Conservation (phyloP, 1,140 invertebrate species). For the Laodelphax striatellus region DNA sequence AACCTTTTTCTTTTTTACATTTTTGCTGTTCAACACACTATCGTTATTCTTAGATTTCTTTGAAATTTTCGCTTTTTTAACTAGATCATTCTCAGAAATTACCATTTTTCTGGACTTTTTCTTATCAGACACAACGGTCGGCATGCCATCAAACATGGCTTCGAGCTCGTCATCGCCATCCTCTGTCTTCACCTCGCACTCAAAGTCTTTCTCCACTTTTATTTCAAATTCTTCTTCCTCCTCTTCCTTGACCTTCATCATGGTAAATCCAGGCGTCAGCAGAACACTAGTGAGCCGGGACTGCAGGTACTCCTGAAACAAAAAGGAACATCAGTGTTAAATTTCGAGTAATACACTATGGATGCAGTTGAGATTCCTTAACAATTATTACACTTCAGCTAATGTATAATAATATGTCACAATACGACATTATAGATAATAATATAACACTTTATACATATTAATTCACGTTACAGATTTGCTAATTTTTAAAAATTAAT, state of each 20-base stretch:
- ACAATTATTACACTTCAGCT: no score
- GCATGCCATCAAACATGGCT: not conserved
- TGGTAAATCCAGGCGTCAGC: constrained; percentile 10
- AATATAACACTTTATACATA: no score
- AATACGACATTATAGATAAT: no score
- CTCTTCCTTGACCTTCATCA: constrained; percentile 1
- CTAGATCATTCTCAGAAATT: not conserved
- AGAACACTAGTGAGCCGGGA: constrained; percentile 20
- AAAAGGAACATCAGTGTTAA: not conserved
- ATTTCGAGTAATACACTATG: no score
- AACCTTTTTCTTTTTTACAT: no score
- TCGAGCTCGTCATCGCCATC: not conserved
- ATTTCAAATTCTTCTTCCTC: not conserved
- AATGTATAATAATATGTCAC: no score
- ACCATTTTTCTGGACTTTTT: not conserved
- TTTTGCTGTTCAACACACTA: no score
- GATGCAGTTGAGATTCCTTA: not conserved
- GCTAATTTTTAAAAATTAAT: no score
- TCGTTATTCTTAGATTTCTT: no score
- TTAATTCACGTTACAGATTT: no score
- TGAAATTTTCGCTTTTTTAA: no score
- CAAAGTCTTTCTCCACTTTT: constrained; percentile 1
- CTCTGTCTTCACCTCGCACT: constrained; percentile 3
- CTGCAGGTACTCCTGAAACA: constrained; percentile 22
- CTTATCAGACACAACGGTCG: not conserved